Evolutionary conservation across 1,140 invertebrate species (phyloP), one percentile per base, ranked within the genome.

Genomic region (Vanessa atalanta): DNA sequence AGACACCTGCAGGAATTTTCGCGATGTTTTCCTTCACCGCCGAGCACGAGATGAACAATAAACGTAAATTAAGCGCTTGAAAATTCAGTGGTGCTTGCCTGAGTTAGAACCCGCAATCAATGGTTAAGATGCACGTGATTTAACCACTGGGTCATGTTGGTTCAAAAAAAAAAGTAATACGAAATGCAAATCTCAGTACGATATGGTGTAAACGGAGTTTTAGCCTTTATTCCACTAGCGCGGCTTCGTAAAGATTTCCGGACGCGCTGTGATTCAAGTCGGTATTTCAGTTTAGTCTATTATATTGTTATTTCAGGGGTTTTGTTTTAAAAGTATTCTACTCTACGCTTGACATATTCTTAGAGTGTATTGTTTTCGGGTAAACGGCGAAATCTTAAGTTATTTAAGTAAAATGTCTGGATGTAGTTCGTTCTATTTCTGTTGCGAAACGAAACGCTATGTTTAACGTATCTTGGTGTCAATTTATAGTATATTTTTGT

Each of bases 281-380:
- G 73, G 66, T 68, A 71, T 71, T 77, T 75, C 63, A 65, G 57
- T 72, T 68, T 65, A 72, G 69, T 72, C 73, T 72, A 67, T 76
- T 76, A 72, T 76, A 72, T 68, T 55, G 69, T 76, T 72, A 76
- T 76, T 76, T 72, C 20, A 13, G 65, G 57, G 55, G 74, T 65
- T 68, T 76, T 76, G 65, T 69, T 76, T 76, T 68, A 76, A 76
- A 76, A 76, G 71, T 76, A 76, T 64, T 72, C 74, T 20, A 53
- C 23, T 50, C 31, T n/a, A 57, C 50, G 37, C 61, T 75, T 75
- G 67, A 70, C 67, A 43, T 65, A 48, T 47, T 69, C 57, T 50
- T 55, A 65, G 63, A 70, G 73, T 75, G 73, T 75, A 75, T 75
- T 75, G 73, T 70, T 70, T 66, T 61, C 55, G 31, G 26, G 57